These are phyloP conservation scores for Lasioglossum pauxillum DNA, from an alignment of 2,888 invertebrate genomes.

Conservation along the genomic window DNA sequence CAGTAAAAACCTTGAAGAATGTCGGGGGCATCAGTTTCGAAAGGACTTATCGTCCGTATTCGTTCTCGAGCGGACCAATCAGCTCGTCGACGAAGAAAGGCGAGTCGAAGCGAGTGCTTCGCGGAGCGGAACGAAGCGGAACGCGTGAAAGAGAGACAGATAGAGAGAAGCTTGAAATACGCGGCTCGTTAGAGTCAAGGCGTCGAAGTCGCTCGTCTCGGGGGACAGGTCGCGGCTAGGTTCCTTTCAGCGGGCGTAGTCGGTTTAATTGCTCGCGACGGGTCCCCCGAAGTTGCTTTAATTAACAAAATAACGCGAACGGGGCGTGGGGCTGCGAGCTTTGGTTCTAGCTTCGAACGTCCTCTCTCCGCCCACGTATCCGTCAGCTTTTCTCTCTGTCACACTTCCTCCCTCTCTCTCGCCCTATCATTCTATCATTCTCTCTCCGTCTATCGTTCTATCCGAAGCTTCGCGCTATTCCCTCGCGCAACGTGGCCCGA, in stretches of 20 bases:
- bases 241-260: slow-evolving; percentile 36
- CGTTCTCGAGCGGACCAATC: slow-evolving; percentile 6
- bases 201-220: slow-evolving; percentile 69
- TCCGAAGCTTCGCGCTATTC: background rate
- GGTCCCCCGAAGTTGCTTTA: slow-evolving; percentile 79
- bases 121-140: background rate
- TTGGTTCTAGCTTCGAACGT: background rate
- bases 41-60: background rate
- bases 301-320: slow-evolving; percentile 80
- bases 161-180: slow-evolving; percentile 27
- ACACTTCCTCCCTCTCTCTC: background rate
- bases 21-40: background rate
- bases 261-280: slow-evolving; percentile 75
- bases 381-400: slow-evolving; percentile 28
- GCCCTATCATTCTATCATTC: background rate
- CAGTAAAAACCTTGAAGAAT: background rate
- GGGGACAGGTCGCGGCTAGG: slow-evolving; percentile 18
- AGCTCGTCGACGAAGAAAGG: background rate
- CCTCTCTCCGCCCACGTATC: slow-evolving; percentile 20
- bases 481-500: slow-evolving; percentile 36
- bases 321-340: background rate
- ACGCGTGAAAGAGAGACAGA: background rate
- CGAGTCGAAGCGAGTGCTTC: slow-evolving; percentile 19
- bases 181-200: slow-evolving; percentile 74
- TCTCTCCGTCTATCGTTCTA: background rate